phyloP scores from a whole-genome alignment of 1,140 invertebrate species.

The Hyles vespertilio region DNA sequence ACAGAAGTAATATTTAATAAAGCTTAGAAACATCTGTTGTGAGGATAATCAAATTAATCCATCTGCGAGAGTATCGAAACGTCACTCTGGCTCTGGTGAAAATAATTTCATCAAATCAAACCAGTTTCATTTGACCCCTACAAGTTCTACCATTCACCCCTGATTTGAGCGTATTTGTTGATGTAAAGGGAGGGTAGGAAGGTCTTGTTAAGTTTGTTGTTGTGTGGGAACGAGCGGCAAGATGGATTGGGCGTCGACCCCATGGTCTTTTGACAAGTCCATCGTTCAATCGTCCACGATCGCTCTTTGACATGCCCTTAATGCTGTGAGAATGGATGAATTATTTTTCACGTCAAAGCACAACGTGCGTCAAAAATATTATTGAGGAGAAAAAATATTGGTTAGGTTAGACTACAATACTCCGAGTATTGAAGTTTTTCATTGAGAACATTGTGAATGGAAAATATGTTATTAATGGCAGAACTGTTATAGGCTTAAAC shows the following conservation, averaged over 20 bases:
- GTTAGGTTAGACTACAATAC: too few species aligned
- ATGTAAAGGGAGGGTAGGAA: slow-evolving; percentile 4
- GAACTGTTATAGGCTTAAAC: too few species aligned
- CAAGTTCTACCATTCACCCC: slow-evolving; percentile 7
- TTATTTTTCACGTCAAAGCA: too few species aligned
- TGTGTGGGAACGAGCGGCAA: slow-evolving; percentile 51
- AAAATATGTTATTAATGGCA: too few species aligned
- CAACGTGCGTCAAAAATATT: too few species aligned
- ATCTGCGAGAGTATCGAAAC: slow-evolving; percentile 72
- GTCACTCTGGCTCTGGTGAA: slow-evolving; percentile 63
- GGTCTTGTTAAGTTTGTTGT: slow-evolving; percentile 37
- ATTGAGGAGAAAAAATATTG: too few species aligned
- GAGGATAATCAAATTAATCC: slow-evolving; percentile 71
- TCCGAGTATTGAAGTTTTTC: too few species aligned
- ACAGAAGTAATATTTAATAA: slow-evolving; percentile 12
- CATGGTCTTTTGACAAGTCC: slow-evolving; percentile 61
- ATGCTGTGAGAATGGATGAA: slow-evolving; percentile 26
- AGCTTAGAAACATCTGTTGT: slow-evolving; percentile 60
- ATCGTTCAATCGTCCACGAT: slow-evolving; percentile 68
- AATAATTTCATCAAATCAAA: slow-evolving; percentile 60
- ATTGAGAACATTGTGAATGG: too few species aligned
- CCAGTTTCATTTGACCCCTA: slow-evolving; percentile 37
- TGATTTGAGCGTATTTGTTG: slow-evolving; percentile 1
- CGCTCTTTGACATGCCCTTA: slow-evolving; percentile 50
- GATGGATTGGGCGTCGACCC: slow-evolving; percentile 65